Percentiles rank a stretch among this genome's conserved stretches.
Evolutionary conservation across 64 coral and sea anemone species (phyloP).

Genomic region (Catalaphyllia jardinei): DNA sequence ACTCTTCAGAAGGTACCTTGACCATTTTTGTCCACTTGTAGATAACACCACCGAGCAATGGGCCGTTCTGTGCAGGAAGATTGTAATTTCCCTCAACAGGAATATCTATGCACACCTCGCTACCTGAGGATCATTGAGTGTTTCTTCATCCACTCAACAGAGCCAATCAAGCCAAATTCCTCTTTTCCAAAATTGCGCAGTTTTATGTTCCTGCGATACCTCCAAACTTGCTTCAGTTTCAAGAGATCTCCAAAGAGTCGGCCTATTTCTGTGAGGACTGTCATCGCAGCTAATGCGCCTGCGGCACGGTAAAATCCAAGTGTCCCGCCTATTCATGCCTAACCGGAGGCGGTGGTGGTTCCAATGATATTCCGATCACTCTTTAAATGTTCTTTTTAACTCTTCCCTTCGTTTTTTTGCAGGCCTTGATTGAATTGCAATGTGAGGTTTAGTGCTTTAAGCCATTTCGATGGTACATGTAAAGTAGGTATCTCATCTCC

Average conservation of each 20-base stretch:
- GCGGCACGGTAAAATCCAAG: constrained; percentile 73
- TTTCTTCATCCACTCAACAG: constrained; percentile 52
- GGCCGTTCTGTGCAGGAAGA: constrained; percentile 28
- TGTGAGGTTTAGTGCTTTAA: neutral
- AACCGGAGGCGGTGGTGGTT: constrained; percentile 66
- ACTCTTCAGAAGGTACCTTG: neutral
- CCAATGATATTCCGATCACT: constrained; percentile 38
- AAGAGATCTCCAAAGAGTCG: constrained; percentile 36
- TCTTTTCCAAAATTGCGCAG: constrained; percentile 61
- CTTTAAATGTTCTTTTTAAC: constrained; percentile 32
- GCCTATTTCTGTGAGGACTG: constrained; percentile 62
- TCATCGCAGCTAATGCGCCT: constrained; percentile 68
- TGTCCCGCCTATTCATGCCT: constrained; percentile 83
- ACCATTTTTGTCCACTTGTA: constrained; percentile 41
- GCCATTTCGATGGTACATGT: neutral
- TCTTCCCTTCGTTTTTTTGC: neutral
- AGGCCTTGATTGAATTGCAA: neutral
- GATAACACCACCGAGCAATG: constrained; percentile 38
- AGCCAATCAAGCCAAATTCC: constrained; percentile 56
- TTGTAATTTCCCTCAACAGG: constrained; percentile 41
- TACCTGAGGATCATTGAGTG: constrained; percentile 23
- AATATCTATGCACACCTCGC: constrained; percentile 57
- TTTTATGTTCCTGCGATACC: constrained; percentile 50
- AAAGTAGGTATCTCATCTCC: constrained; percentile 1
- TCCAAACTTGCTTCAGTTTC: constrained; percentile 51